Percentiles rank a stretch among this genome's conserved stretches.
Conservation (phyloP, 2,113 vertebrate genomes). For the Pheucticus melanocephalus region DNA sequence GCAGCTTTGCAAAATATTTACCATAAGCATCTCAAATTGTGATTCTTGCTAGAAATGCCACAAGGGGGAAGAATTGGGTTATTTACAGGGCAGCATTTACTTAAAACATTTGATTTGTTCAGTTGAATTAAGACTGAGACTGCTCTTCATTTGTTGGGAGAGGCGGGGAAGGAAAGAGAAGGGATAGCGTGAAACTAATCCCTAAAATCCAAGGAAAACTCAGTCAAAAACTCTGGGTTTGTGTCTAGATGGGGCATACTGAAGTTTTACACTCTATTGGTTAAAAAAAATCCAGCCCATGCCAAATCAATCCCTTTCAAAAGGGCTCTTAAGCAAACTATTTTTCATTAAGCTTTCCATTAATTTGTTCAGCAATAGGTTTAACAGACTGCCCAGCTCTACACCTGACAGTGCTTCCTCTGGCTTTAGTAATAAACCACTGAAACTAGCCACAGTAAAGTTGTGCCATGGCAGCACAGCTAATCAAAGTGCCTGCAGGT, state of each 20-base stretch:
- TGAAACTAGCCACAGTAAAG: background rate
- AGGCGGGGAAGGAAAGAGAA: background rate
- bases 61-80: slow-evolving; percentile 35
- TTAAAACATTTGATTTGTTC: background rate
- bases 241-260: background rate
- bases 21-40: background rate
- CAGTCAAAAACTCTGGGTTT: background rate
- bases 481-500: background rate
- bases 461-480: background rate
- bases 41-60: slow-evolving; percentile 3
- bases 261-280: background rate
- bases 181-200: background rate
- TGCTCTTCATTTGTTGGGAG: background rate
- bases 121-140: background rate
- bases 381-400: background rate
- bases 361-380: background rate
- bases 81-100: background rate
- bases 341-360: background rate
- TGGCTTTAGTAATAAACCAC: background rate
- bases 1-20: background rate
- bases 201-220: background rate
- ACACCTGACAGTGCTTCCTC: background rate
- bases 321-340: background rate
- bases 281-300: background rate
- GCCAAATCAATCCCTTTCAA: background rate